Base-by-base conservation (phyloP, 2,888 invertebrate species). In the Drosophila histrio region DNA sequence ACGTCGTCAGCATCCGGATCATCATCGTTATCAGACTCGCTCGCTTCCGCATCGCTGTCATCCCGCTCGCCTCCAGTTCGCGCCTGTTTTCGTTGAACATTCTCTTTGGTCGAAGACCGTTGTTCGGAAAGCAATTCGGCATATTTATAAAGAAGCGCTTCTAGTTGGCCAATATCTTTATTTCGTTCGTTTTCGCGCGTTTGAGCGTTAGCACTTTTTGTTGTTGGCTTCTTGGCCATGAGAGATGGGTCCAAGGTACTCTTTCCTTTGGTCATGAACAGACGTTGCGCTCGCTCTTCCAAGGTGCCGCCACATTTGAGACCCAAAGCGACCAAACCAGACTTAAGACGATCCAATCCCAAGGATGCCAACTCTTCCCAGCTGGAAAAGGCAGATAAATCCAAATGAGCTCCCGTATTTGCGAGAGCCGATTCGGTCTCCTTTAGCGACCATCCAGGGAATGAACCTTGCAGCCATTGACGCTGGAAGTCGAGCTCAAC, bases 251-350 rank as follows among this genome's bases (percentile, higher is more conserved):
- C 98, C 43, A 99, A 92, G 8, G 98, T 97, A 52, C 96, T 97
- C 89, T 98, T 95, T 0, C 99, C 99, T 92, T 99, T 99, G 0
- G 98, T 99, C 66, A 96, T 96, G 91, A 98, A 99, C 70, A 99
- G 93, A 71, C 99, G 94, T 90, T 99, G 97, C 0, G 99, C 99
- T 81, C 99, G 94, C 92, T 99, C 99, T 92, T 99, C 98, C 52
- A 99, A 92, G 4, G 99, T 99, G 1, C 99, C 99, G 59, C 99
- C 99, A 92, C 99, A 99, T 92, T 99, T 99, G 1, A 99, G 93
- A 0, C 98, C 98, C 15, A 99, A 93, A 3, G 99, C 99, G 95
- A 99, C 96, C 11, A 99, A 92, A 0, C 99, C 99, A 0, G 98
- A 98, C 91, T 99, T 99, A 32, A 99, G 93, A 89, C 99, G 95